These are phyloP conservation scores for Oxyruncus cristatus DNA, from an alignment of 2,113 vertebrate species.

Conservation along the genomic window DNA sequence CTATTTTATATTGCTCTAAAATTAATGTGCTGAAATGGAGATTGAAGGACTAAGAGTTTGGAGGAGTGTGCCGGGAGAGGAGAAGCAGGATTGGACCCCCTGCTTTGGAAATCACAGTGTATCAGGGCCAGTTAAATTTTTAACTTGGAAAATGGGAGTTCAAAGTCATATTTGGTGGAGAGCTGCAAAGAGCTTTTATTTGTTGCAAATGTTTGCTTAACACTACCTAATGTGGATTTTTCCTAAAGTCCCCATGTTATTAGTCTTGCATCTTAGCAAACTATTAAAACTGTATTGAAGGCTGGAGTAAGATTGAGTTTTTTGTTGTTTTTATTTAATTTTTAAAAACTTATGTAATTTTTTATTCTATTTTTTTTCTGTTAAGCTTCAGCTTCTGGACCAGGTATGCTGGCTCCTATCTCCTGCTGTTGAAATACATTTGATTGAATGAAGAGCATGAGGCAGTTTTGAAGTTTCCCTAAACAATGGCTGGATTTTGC, in stretches of 20 bases:
- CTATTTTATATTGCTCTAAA: not conserved
- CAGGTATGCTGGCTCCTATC: not conserved
- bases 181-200: not conserved
- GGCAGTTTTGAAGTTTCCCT: not conserved
- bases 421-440: not conserved
- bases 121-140: accelerated
- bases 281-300: not conserved
- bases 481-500: not conserved
- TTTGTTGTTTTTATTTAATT: not conserved
- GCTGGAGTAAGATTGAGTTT: not conserved
- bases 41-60: not conserved
- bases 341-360: not conserved
- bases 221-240: not conserved
- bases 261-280: not conserved
- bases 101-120: not conserved
- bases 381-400: not conserved
- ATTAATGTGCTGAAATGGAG: not conserved
- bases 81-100: not conserved
- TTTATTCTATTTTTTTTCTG: not conserved
- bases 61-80: not conserved
- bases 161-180: not conserved
- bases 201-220: not conserved
- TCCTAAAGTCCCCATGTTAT: accelerated
- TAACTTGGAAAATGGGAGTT: no score
- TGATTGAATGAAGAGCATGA: not conserved